Evolutionary conservation across 2,888 invertebrate species (phyloP).

Genomic region (Cheilosia urbana): DNA sequence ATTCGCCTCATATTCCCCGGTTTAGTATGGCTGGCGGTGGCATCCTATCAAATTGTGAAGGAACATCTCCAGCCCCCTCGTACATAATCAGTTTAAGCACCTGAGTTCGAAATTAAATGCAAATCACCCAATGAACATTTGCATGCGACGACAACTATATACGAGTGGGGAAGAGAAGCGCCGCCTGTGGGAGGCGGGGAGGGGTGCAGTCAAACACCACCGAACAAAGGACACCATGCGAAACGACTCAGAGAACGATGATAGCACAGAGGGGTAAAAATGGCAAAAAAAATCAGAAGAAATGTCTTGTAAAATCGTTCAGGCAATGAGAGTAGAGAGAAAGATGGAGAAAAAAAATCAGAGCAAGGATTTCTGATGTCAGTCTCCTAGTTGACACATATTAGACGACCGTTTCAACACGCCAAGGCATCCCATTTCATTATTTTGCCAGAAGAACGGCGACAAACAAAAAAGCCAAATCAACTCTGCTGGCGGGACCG

Average conservation of each 20-base stretch:
- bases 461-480: slow-evolving; percentile 24
- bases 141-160: slow-evolving; percentile 56
- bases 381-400: slow-evolving; percentile 74
- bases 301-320: slow-evolving; percentile 70
- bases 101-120: slow-evolving; percentile 75
- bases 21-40: slow-evolving; percentile 20
- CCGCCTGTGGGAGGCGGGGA: no score
- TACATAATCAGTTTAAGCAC: slow-evolving; percentile 71
- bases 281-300: slow-evolving; percentile 34
- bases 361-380: slow-evolving; percentile 74
- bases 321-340: slow-evolving; percentile 37
- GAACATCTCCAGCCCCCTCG: slow-evolving; percentile 26
- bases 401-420: slow-evolving; percentile 72
- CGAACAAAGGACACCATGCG: slow-evolving; percentile 55
- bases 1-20: slow-evolving; percentile 33
- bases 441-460: slow-evolving; percentile 53
- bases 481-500: background rate
- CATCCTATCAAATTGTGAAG: slow-evolving; percentile 41
- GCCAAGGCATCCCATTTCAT: slow-evolving; percentile 65
- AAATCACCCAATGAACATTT: slow-evolving; percentile 74
- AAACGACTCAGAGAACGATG: slow-evolving; percentile 29
- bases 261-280: slow-evolving; percentile 6
- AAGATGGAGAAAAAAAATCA: slow-evolving; percentile 44
- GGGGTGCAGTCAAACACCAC: background rate
- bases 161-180: background rate